Evolutionary conservation across 1,140 invertebrate species (phyloP).

Genomic region (Anastrepha obliqua): DNA sequence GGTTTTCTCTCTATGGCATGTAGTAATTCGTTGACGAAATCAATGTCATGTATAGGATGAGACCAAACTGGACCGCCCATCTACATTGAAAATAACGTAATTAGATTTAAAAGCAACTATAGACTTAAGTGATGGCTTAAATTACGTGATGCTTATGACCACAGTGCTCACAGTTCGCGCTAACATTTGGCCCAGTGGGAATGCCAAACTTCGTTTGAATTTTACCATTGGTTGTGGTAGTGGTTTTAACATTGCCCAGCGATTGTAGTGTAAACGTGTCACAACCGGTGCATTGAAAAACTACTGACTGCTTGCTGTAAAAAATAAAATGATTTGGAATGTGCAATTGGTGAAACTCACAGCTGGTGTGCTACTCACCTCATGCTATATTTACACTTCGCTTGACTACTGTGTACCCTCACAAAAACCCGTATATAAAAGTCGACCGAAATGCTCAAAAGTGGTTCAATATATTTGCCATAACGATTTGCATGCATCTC

Average conservation of each 20-base stretch:
- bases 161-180: constrained; percentile 85
- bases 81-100: constrained; percentile 72
- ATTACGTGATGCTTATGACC: constrained; percentile 81
- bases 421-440: constrained; percentile 99
- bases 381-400: constrained; percentile 88
- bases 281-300: constrained; percentile 93
- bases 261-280: constrained; percentile 86
- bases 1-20: constrained; percentile 72
- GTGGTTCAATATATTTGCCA: constrained; percentile 92
- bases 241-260: constrained; percentile 80
- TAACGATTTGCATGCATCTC: constrained; percentile 94
- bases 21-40: constrained; percentile 82
- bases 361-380: constrained; percentile 75
- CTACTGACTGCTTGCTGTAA: constrained; percentile 86
- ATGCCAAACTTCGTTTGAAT: constrained; percentile 80
- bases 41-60: constrained; percentile 85
- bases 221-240: constrained; percentile 77
- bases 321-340: constrained; percentile 22
- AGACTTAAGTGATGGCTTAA: not conserved
- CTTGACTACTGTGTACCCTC: constrained; percentile 84
- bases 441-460: constrained; percentile 94
- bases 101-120: not conserved
- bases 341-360: not conserved
- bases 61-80: constrained; percentile 97
- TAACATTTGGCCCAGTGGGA: constrained; percentile 81